Evolutionary conservation across 2,113 vertebrate genomes (phyloP).

Genomic region (Ursus arctos): DNA sequence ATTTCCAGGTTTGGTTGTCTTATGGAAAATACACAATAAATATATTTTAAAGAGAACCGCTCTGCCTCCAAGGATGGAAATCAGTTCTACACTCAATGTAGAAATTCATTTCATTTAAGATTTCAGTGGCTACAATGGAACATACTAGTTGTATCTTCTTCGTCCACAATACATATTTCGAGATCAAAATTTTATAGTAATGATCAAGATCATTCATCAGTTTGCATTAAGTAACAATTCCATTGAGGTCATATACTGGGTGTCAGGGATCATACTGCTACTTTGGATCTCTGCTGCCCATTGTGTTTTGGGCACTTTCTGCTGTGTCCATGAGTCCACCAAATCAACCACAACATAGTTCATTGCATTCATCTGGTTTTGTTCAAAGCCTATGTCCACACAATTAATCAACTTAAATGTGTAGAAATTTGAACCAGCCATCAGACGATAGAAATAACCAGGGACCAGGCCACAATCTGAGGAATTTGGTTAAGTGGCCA

Average conservation of each 20-base stretch:
- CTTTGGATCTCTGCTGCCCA: not conserved
- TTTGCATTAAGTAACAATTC: not conserved
- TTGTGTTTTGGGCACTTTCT: not conserved
- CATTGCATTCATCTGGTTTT: not conserved
- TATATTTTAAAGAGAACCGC: not conserved
- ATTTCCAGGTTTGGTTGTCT: not conserved
- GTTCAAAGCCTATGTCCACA: not conserved
- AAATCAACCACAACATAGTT: not conserved
- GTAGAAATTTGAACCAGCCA: not conserved
- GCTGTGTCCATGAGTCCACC: fast-evolving
- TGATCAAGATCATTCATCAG: not conserved
- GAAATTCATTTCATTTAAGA: not conserved
- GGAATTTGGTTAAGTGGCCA: not conserved
- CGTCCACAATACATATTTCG: not conserved
- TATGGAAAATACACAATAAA: not conserved
- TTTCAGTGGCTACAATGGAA: not conserved
- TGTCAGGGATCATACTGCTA: not conserved
- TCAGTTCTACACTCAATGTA: not conserved
- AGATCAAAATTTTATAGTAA: not conserved
- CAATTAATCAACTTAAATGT: not conserved
- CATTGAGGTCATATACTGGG: not conserved
- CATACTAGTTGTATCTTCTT: not conserved
- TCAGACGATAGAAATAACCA: not conserved
- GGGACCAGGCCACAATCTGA: not conserved
- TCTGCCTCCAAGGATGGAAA: not conserved